Percentiles rank a stretch among this genome's conserved stretches.
phyloP scores from a whole-genome alignment of 2,113 vertebrate genomes.

The Tachycineta bicolor region DNA sequence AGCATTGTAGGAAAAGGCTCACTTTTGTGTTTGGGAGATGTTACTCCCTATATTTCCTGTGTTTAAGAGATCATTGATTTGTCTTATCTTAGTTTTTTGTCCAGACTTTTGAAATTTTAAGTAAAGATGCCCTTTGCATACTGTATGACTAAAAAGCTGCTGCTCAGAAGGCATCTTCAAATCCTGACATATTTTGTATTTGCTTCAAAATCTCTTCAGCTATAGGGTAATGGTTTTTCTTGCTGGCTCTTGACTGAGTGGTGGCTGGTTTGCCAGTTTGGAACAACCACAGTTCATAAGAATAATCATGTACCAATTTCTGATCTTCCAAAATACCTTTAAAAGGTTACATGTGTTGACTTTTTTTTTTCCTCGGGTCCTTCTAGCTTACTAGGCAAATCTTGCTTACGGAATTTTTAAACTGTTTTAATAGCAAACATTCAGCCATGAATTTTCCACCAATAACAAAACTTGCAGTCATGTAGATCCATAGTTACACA shows the following conservation, averaged over 20 bases:
- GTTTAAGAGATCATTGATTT: not conserved
- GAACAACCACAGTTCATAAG: not conserved
- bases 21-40: not conserved
- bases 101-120: not conserved
- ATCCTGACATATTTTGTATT: not conserved
- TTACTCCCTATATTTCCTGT: not conserved
- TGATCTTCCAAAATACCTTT: not conserved
- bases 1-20: not conserved
- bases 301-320: not conserved
- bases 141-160: not conserved
- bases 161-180: not conserved
- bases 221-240: not conserved
- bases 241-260: not conserved
- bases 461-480: not conserved
- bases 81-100: not conserved
- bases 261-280: not conserved
- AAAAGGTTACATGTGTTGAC: constrained; percentile 15
- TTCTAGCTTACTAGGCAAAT: constrained; percentile 9
- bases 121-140: not conserved
- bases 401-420: not conserved
- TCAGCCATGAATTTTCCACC: not conserved
- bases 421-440: not conserved
- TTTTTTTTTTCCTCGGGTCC: not conserved
- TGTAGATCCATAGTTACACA: not conserved
- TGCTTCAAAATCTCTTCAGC: not conserved